These are phyloP conservation scores for Xylocopa sonorina DNA, from an alignment of 1,140 invertebrate species.

Conservation along the genomic window DNA sequence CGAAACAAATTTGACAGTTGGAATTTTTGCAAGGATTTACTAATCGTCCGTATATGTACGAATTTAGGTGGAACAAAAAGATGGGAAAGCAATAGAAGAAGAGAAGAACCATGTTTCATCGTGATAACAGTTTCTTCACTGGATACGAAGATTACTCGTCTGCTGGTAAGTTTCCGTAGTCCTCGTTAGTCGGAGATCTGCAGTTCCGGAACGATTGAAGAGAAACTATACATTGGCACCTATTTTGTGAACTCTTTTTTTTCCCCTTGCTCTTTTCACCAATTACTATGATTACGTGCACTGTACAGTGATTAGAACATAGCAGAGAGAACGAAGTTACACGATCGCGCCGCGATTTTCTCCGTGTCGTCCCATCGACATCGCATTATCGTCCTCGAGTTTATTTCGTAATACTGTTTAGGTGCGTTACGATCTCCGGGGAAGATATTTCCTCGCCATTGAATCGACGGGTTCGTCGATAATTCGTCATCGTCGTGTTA, in stretches of 20 bases:
- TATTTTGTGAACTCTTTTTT: background rate
- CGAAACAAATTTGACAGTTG: too few species aligned
- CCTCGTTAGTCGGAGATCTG: too few species aligned
- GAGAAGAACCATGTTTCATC: too few species aligned
- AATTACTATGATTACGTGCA: background rate
- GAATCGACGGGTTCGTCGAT: background rate
- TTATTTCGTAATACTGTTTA: conserved; percentile 42
- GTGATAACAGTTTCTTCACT: too few species aligned
- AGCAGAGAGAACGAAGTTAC: conserved; percentile 40
- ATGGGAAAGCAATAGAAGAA: too few species aligned
- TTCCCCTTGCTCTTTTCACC: background rate
- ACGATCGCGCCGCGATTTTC: conserved; percentile 56
- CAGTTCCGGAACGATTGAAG: too few species aligned
- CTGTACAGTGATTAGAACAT: background rate
- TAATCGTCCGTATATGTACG: too few species aligned
- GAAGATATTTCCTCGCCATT: conserved; percentile 23
- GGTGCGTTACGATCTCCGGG: conserved; percentile 5
- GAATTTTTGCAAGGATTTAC: too few species aligned
- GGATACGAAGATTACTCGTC: background rate
- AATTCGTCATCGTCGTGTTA: background rate
- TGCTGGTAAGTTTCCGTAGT: too few species aligned
- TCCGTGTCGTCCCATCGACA: conserved; percentile 49
- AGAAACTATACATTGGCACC: conserved; percentile 37
- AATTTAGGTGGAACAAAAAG: too few species aligned
- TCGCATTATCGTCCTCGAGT: conserved; percentile 9